phyloP scores from a whole-genome alignment of 2,797 vertebrate species.

The Coccyzus lansbergi region DNA sequence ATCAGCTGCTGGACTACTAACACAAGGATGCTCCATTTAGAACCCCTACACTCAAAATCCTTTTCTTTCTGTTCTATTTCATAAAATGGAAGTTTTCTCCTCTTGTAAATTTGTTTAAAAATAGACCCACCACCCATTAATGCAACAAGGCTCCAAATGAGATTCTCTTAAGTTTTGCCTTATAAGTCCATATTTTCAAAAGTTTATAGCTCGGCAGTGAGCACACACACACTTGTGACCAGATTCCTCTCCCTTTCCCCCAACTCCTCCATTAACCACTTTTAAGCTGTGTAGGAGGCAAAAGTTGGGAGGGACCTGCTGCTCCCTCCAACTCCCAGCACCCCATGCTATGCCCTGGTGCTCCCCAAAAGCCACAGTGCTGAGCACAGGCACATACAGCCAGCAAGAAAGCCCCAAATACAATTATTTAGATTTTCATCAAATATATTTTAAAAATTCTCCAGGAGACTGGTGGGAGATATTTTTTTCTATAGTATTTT shows the following conservation, averaged over 20 bases:
- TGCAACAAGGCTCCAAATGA: slow-evolving; percentile 18
- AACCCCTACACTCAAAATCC: not conserved
- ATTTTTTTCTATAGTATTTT: not conserved
- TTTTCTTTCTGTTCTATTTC: not conserved
- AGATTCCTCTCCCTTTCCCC: not conserved
- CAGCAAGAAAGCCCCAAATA: not conserved
- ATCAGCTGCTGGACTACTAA: not conserved
- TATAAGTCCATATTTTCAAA: slow-evolving; percentile 49
- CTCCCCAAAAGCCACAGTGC: not conserved
- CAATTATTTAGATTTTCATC: not conserved
- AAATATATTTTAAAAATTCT: not conserved
- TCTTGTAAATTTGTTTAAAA: not conserved
- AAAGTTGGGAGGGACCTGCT: not conserved
- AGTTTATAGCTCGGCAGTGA: not conserved
- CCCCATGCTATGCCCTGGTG: accelerated
- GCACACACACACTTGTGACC: not conserved
- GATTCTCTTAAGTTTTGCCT: slow-evolving; percentile 31
- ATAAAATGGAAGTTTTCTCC: not conserved
- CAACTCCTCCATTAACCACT: not conserved
- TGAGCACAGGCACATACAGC: not conserved
- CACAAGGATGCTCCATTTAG: not conserved
- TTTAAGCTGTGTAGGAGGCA: not conserved
- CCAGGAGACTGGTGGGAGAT: not conserved
- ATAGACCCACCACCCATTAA: slow-evolving; percentile 7
- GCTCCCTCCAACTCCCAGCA: not conserved